A percentile compares a stretch with the other conserved stretches of the same genome.
These are phyloP conservation scores for Lophius americanus DNA, from an alignment of 2,797 vertebrate genomes.

Conservation along the genomic window DNA sequence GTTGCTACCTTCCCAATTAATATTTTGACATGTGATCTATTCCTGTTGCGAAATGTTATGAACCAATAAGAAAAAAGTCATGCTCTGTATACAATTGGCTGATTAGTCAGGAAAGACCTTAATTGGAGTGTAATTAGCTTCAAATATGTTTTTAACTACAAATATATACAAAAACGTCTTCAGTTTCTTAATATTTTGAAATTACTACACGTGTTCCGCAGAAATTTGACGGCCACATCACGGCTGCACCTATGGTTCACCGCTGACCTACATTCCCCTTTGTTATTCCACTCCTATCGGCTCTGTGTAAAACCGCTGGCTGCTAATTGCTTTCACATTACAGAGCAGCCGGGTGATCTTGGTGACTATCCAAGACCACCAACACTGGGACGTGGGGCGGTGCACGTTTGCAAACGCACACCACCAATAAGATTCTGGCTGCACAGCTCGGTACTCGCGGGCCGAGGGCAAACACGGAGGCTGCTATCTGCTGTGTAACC, in stretches of 20 bases:
- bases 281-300: conserved; percentile 79
- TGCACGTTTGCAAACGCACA: conserved; percentile 56
- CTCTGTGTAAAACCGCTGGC: conserved; percentile 82
- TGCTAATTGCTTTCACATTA: conserved; percentile 93
- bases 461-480: conserved; percentile 24
- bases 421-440: conserved; percentile 53
- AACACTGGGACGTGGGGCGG: conserved; percentile 74
- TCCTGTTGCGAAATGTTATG: background rate
- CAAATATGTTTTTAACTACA: background rate
- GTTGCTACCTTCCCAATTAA: background rate
- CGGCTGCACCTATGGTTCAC: conserved; percentile 43
- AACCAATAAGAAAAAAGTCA: background rate
- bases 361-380: conserved; percentile 92
- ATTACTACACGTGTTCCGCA: background rate
- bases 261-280: conserved; percentile 70
- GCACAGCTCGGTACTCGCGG: conserved; percentile 18
- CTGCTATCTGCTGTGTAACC: conserved; percentile 39
- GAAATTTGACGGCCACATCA: conserved; percentile 13
- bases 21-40: background rate
- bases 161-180: background rate
- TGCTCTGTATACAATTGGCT: background rate
- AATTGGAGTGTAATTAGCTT: background rate
- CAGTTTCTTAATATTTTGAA: background rate
- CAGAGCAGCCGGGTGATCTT: conserved; percentile 84
- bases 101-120: background rate